Evolutionary conservation across 2,113 vertebrate genomes (phyloP).

Genomic region (Chloropsis hardwickii): DNA sequence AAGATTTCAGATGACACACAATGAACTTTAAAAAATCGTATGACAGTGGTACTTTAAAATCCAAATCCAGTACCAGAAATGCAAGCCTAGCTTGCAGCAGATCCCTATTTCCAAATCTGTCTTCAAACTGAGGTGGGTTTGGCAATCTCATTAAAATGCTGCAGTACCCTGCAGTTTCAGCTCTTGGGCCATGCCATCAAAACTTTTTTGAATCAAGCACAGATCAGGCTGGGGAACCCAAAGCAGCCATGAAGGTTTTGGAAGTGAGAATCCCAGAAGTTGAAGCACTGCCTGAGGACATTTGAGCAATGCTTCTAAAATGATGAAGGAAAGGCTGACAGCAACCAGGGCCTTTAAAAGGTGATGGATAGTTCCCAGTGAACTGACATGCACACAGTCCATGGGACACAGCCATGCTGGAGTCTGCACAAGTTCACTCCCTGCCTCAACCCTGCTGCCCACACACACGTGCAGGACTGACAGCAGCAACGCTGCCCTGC

Average conservation of each 20-base stretch:
- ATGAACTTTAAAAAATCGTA: not conserved
- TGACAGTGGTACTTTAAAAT: not conserved
- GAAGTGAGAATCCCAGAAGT: not conserved
- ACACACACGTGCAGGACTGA: accelerated
- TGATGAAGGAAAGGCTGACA: not conserved
- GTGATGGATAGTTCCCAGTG: not conserved
- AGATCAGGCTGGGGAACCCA: not conserved
- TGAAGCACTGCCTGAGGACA: not conserved
- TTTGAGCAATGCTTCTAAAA: not conserved
- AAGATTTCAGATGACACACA: not conserved
- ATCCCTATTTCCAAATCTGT: not conserved
- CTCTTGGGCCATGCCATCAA: not conserved
- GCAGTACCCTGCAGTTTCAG: not conserved
- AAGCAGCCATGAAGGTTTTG: not conserved
- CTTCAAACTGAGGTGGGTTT: not conserved
- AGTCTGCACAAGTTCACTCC: accelerated
- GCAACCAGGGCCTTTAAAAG: not conserved
- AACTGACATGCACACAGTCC: not conserved
- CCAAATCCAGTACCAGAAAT: not conserved
- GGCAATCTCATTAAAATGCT: not conserved
- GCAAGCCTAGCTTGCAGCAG: not conserved
- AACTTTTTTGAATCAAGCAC: not conserved
- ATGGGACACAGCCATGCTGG: not conserved
- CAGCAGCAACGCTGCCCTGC: not conserved
- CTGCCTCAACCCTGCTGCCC: not conserved